Conservation (phyloP, 2,888 invertebrate genomes). For the Phania funesta region DNA sequence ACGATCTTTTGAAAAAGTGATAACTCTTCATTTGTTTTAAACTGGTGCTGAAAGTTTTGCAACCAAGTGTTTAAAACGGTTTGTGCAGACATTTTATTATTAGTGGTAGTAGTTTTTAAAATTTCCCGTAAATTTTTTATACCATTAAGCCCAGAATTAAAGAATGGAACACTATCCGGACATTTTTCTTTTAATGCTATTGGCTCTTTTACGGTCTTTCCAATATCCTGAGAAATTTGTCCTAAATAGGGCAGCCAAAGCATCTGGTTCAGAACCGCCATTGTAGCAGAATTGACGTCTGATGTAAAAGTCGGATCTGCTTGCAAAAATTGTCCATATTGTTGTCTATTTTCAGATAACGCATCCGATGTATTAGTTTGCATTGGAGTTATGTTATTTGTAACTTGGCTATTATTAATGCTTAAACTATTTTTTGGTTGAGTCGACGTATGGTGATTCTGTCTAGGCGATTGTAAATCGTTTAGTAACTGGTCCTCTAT, state of each 20-base stretch:
- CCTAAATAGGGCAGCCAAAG: slow-evolving; percentile 86
- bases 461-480: slow-evolving; percentile 20
- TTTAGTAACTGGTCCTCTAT: slow-evolving; percentile 5
- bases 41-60: slow-evolving; percentile 12
- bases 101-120: slow-evolving; percentile 6
- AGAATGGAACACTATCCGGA: slow-evolving; percentile 36
- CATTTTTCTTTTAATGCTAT: slow-evolving; percentile 40
- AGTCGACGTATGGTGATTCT: slow-evolving; percentile 23
- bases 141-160: slow-evolving; percentile 60
- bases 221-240: slow-evolving; percentile 81
- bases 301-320: slow-evolving; percentile 81
- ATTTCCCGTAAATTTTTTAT: slow-evolving; percentile 59
- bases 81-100: slow-evolving; percentile 26
- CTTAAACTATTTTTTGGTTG: neutral
- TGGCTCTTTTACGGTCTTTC: slow-evolving; percentile 78
- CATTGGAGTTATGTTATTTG: neutral
- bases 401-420: neutral
- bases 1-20: slow-evolving; percentile 87
- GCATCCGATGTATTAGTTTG: neutral
- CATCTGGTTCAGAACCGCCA: slow-evolving; percentile 87
- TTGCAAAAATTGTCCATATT: slow-evolving; percentile 55
- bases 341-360: neutral
- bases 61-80: neutral
- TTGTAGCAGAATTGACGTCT: slow-evolving; percentile 86
- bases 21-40: slow-evolving; percentile 72